A percentile compares a stretch with the other conserved stretches of the same genome.
Evolutionary conservation across 2,797 vertebrate species (phyloP).

Genomic region (Nasua narica): DNA sequence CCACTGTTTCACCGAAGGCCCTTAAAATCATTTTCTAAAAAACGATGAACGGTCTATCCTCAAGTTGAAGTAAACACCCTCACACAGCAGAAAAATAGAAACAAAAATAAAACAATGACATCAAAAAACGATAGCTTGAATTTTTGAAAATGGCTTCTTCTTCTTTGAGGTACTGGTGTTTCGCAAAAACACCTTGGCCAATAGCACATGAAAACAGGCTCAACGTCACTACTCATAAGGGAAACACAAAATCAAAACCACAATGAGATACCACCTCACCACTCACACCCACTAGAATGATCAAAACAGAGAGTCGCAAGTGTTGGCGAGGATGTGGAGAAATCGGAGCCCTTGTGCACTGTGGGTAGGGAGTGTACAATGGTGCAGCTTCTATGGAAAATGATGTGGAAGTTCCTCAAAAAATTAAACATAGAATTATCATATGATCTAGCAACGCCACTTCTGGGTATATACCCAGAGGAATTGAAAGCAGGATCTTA

Average conservation of each 20-base stretch:
- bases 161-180: neutral
- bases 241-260: neutral
- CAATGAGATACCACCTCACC: neutral
- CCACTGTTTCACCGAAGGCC: neutral
- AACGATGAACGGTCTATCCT: neutral
- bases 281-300: neutral
- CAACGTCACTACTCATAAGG: neutral
- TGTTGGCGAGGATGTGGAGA: neutral
- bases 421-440: neutral
- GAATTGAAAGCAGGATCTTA: neutral
- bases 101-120: neutral
- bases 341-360: neutral
- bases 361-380: neutral
- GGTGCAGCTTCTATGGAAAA: neutral
- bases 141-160: neutral
- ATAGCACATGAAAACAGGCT: neutral
- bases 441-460: neutral
- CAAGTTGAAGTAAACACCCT: neutral
- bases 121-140: neutral
- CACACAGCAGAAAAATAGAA: neutral
- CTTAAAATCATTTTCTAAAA: neutral
- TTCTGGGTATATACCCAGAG: neutral
- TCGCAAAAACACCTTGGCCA: neutral
- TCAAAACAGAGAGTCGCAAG: neutral
- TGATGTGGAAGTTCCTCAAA: neutral